Percentiles rank a stretch among this genome's conserved stretches.
phyloP scores from a whole-genome alignment of 2,113 vertebrate species.

The Eulemur rufifrons region DNA sequence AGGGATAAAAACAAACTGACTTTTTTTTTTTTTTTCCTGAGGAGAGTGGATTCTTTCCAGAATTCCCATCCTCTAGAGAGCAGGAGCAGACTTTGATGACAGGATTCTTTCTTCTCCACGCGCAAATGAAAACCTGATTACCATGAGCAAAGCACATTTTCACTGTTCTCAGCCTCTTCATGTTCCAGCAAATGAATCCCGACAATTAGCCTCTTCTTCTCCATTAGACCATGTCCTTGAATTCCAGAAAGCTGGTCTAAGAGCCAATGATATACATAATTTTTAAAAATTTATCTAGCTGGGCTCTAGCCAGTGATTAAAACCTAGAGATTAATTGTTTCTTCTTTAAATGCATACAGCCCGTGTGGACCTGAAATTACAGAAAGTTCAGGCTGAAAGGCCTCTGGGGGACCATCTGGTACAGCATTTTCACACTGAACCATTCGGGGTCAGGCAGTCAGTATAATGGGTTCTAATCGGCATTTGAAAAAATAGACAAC shows the following conservation, averaged over 20 bases:
- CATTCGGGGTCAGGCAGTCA: conserved; percentile 50
- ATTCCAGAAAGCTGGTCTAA: conserved; percentile 27
- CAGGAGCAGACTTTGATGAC: conserved; percentile 3
- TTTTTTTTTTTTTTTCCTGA: not conserved
- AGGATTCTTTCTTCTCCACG: conserved; percentile 52
- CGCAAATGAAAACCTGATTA: conserved; percentile 45
- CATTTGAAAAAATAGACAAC: conserved; percentile 19
- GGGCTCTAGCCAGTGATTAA: not conserved
- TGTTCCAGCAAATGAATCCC: not conserved
- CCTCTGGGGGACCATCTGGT: not conserved
- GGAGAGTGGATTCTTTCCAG: conserved; percentile 54
- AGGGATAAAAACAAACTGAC: conserved; percentile 56
- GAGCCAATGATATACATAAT: conserved; percentile 2
- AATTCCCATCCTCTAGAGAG: conserved; percentile 45
- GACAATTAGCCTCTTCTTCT: conserved; percentile 29
- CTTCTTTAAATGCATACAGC: conserved; percentile 17
- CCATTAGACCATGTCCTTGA: not conserved
- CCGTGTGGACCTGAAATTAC: conserved; percentile 36
- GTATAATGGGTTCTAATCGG: not conserved
- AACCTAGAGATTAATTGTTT: conserved; percentile 34
- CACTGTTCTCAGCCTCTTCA: not conserved
- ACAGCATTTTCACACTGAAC: not conserved
- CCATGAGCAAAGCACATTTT: not conserved
- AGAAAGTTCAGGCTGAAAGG: conserved; percentile 3
- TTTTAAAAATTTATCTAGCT: conserved; percentile 25